These are phyloP conservation scores for Cryptus armator DNA, from an alignment of 2,888 invertebrate species.

Conservation along the genomic window DNA sequence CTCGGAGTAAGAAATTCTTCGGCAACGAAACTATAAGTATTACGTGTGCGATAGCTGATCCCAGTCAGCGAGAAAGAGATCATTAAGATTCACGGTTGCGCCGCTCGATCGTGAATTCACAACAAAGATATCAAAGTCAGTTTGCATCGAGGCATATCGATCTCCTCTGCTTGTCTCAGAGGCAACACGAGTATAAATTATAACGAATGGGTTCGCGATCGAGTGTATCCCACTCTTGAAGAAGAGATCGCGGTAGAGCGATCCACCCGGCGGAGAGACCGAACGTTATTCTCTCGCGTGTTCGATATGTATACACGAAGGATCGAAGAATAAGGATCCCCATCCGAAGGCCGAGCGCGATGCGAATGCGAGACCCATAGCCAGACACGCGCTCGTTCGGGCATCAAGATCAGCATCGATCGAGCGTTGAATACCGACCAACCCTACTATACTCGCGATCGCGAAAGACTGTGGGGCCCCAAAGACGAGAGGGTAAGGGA, in stretches of 20 bases:
- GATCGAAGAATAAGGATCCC: conserved; percentile 7
- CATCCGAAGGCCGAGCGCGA: conserved; percentile 29
- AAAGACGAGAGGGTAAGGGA: background rate
- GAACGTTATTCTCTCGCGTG: conserved; percentile 8
- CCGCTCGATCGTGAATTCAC: background rate
- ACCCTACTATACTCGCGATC: conserved; percentile 35
- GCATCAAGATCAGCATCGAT: conserved; percentile 54
- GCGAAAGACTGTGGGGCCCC: conserved; percentile 17
- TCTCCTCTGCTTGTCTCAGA: background rate
- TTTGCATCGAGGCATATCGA: background rate
- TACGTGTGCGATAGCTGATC: no score
- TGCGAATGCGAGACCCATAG: conserved; percentile 11
- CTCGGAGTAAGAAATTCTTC: background rate
- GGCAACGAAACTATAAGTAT: background rate
- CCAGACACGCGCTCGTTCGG: conserved; percentile 34
- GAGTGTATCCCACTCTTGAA: background rate
- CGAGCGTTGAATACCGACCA: conserved; percentile 47
- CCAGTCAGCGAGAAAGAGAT: background rate
- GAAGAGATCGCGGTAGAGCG: conserved; percentile 31
- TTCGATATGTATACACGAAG: background rate
- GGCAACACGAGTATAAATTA: background rate
- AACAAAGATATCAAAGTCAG: conserved; percentile 40
- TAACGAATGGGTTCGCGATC: conserved; percentile 28
- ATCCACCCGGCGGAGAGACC: conserved; percentile 7
- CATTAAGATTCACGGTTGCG: background rate